Conservation (phyloP, 2,797 vertebrate genomes). For the Rhabdophis nuchalis region DNA sequence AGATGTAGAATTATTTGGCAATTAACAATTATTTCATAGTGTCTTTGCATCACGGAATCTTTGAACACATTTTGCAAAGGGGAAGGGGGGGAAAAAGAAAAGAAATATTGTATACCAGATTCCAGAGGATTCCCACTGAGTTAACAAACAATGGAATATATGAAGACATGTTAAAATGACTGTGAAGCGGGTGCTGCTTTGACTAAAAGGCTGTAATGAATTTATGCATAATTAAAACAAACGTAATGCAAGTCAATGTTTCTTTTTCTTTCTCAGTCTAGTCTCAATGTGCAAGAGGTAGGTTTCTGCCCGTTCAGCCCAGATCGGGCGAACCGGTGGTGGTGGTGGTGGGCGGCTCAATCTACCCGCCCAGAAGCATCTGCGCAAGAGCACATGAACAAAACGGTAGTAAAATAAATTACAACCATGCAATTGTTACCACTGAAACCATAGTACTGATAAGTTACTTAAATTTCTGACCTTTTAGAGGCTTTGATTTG, state of each 20-base stretch:
- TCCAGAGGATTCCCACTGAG: neutral
- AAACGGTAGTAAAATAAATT: no score
- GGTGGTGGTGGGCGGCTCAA: no score
- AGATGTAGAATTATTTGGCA: neutral
- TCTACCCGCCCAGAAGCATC: no score
- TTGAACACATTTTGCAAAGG: neutral
- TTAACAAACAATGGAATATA: neutral
- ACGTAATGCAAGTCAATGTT: neutral
- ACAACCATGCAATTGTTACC: no score
- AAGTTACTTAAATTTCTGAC: neutral
- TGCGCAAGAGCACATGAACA: no score
- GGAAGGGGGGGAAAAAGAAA: neutral
- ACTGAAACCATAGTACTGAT: neutral
- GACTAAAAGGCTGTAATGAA: neutral
- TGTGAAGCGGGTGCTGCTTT: neutral
- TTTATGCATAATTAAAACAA: neutral
- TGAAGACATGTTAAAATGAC: neutral
- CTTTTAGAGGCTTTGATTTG: neutral
- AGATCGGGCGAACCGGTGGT: no score
- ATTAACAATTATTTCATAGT: neutral
- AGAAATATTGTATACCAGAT: neutral
- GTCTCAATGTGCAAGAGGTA: neutral
- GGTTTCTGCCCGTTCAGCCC: no score
- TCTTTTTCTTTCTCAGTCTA: neutral
- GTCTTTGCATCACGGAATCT: neutral